Evolutionary conservation across 53 echinoderm and acorn worm species (phyloP).

Genomic region (Stichopus horrens): DNA sequence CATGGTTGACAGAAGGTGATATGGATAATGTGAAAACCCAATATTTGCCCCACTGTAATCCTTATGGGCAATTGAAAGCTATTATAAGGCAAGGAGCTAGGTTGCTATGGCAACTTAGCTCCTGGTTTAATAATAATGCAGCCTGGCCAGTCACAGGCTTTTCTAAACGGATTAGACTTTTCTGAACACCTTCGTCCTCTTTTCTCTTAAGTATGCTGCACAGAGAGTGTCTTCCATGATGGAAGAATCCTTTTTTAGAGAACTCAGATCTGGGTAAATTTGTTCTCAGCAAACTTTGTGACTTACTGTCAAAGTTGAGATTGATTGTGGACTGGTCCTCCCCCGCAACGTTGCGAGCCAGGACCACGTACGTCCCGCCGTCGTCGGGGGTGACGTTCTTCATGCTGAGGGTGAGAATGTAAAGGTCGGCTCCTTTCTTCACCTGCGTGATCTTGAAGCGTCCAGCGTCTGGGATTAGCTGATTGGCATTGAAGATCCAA

Average conservation of each 20-base stretch:
- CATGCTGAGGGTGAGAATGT: slow-evolving; percentile 64
- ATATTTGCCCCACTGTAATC: too few species aligned
- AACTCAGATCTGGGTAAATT: background rate
- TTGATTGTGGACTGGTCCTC: slow-evolving; percentile 85
- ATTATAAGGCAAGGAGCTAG: too few species aligned
- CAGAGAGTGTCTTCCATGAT: too few species aligned
- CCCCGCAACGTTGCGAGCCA: slow-evolving; percentile 69
- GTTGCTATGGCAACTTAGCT: too few species aligned
- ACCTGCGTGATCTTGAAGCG: slow-evolving; percentile 66
- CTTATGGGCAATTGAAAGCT: too few species aligned
- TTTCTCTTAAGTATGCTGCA: too few species aligned
- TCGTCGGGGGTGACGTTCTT: slow-evolving; percentile 83
- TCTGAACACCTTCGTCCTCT: too few species aligned
- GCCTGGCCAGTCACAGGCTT: too few species aligned
- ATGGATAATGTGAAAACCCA: too few species aligned
- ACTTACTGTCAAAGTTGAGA: slow-evolving; percentile 97
- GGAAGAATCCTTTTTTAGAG: background rate
- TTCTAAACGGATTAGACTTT: too few species aligned
- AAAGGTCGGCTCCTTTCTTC: slow-evolving; percentile 60
- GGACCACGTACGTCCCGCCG: slow-evolving; percentile 81
- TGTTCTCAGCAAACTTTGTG: background rate
- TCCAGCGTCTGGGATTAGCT: slow-evolving; percentile 73
- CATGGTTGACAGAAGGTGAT: too few species aligned
- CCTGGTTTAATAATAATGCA: too few species aligned
- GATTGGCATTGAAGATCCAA: slow-evolving; percentile 66